These are phyloP conservation scores for Siniperca scherzeri DNA, from an alignment of 2,797 vertebrate genomes.

Conservation along the genomic window DNA sequence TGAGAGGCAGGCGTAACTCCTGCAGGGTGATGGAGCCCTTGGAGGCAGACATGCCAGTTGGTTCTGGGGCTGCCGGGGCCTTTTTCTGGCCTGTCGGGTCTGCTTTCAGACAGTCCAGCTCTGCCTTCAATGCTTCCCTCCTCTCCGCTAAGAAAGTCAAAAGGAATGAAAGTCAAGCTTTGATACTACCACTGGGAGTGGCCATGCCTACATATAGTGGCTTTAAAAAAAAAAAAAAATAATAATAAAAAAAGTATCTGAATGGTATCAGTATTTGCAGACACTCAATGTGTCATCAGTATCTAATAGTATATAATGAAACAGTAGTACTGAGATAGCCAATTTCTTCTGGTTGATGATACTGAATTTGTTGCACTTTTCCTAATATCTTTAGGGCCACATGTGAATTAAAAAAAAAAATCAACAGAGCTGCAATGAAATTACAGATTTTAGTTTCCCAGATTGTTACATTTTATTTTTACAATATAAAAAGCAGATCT, in stretches of 20 bases:
- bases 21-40: constrained; percentile 91
- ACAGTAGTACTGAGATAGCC: background rate
- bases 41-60: constrained; percentile 82
- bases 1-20: constrained; percentile 94
- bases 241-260: no score
- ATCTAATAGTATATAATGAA: background rate
- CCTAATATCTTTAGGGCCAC: no score
- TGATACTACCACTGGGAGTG: background rate
- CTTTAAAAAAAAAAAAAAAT: no score
- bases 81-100: constrained; percentile 85
- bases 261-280: background rate
- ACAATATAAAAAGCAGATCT: background rate
- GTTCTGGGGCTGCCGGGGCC: constrained; percentile 54
- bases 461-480: background rate
- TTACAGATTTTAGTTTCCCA: background rate
- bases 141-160: constrained; percentile 87
- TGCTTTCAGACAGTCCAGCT: constrained; percentile 90
- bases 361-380: background rate
- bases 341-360: background rate
- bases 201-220: background rate
- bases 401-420: background rate
- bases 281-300: background rate
- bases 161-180: background rate
- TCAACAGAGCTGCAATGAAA: background rate
- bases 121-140: constrained; percentile 89